Conservation (phyloP, 1,140 invertebrate genomes). For the Hylaeus volcanicus region DNA sequence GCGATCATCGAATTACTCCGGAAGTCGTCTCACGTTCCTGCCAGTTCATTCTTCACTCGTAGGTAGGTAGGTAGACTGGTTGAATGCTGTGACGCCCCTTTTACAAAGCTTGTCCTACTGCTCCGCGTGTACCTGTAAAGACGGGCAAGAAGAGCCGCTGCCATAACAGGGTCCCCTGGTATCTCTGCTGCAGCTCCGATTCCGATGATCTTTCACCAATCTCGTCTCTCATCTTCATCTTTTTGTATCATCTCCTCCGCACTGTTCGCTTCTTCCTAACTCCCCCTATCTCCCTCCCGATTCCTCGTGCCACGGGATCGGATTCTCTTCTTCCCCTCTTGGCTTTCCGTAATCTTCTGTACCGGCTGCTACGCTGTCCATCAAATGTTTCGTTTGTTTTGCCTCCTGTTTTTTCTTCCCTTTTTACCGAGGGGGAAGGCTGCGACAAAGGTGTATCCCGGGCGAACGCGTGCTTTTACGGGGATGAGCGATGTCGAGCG, state of each 20-base stretch:
- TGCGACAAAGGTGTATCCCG: neutral
- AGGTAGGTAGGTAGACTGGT: constrained; percentile 46
- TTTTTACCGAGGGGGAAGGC: neutral
- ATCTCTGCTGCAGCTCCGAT: constrained; percentile 27
- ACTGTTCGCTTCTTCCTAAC: constrained; percentile 7
- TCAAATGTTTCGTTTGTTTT: constrained; percentile 12
- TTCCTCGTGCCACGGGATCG: neutral
- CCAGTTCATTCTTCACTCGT: constrained; percentile 54
- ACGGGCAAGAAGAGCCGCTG: constrained; percentile 36
- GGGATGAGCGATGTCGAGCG: too few relatives aligned
- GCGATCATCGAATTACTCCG: constrained; percentile 27
- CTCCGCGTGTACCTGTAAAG: constrained; percentile 27
- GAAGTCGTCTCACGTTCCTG: constrained; percentile 48
- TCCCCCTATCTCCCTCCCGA: too few relatives aligned
- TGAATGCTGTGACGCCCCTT: constrained; percentile 47
- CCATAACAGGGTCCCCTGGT: constrained; percentile 39
- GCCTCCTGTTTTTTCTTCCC: constrained; percentile 2
- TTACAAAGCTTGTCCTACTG: constrained; percentile 50
- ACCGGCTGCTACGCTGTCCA: neutral
- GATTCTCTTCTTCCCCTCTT: neutral
- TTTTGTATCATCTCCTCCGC: constrained; percentile 48
- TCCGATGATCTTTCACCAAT: constrained; percentile 49
- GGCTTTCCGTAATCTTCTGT: neutral
- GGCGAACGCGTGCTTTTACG: too few relatives aligned
- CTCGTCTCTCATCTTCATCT: constrained; percentile 48